Evolutionary conservation across 2,113 vertebrate genomes (phyloP).

Genomic region (Labeo catla): DNA sequence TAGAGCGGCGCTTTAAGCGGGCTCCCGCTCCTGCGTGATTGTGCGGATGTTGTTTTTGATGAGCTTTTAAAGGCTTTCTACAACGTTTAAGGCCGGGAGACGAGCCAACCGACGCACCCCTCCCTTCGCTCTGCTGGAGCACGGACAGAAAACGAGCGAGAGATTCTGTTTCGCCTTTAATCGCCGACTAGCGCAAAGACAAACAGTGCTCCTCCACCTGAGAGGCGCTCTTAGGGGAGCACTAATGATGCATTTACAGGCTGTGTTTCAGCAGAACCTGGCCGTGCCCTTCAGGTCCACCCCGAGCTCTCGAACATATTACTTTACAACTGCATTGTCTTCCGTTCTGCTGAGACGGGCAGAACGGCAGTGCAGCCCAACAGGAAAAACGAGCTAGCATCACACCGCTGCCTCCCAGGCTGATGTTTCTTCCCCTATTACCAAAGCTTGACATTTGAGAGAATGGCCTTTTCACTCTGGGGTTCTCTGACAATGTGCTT

Average conservation of each 20-base stretch:
- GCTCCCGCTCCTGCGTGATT: slow-evolving; percentile 34
- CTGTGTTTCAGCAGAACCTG: slow-evolving; percentile 32
- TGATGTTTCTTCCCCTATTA: slow-evolving; percentile 52
- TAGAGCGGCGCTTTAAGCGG: slow-evolving; percentile 32
- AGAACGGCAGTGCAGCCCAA: slow-evolving; percentile 38
- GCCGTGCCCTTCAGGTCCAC: slow-evolving; percentile 56
- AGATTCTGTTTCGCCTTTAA: slow-evolving; percentile 48
- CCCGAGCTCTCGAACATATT: slow-evolving; percentile 44
- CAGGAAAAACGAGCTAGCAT: slow-evolving; percentile 37
- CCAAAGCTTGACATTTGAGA: slow-evolving; percentile 53
- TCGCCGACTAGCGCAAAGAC: slow-evolving; percentile 50
- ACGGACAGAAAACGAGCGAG: slow-evolving; percentile 16
- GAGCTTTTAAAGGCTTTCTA: slow-evolving; percentile 48
- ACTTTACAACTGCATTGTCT: slow-evolving; percentile 57
- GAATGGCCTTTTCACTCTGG: slow-evolving; percentile 52
- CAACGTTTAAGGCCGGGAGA: slow-evolving; percentile 41
- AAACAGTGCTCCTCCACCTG: slow-evolving; percentile 45
- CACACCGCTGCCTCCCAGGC: slow-evolving; percentile 29
- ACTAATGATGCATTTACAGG: slow-evolving; percentile 54
- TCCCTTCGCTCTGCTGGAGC: slow-evolving; percentile 45
- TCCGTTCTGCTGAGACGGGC: slow-evolving; percentile 54
- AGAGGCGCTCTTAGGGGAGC: slow-evolving; percentile 48
- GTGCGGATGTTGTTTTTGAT: slow-evolving; percentile 43
- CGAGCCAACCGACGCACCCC: slow-evolving; percentile 31
- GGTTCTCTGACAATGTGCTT: slow-evolving; percentile 47